Percentiles rank a stretch among this genome's conserved stretches.
Evolutionary conservation across 1,140 invertebrate genomes (phyloP).

Genomic region (Drosophila burlai): DNA sequence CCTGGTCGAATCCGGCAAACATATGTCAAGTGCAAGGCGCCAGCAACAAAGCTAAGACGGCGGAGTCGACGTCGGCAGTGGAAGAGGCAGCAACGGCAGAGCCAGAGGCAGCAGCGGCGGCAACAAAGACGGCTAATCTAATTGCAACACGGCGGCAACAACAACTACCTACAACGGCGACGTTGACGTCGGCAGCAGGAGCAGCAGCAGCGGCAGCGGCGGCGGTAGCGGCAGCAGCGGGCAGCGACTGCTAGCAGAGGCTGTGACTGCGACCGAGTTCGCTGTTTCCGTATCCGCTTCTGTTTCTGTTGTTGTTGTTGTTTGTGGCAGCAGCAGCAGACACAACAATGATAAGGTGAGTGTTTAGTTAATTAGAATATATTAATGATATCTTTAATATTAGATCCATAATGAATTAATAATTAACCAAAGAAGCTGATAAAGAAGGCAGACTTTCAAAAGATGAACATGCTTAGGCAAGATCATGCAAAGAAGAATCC

Average conservation of each 20-base stretch:
- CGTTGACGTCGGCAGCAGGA: constrained; percentile 15
- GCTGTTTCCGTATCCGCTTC: constrained; percentile 29
- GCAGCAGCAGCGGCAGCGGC: constrained; percentile 22
- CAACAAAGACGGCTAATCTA: constrained; percentile 37
- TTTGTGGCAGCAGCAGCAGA: constrained; percentile 52
- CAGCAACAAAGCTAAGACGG: constrained; percentile 40
- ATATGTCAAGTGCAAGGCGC: constrained; percentile 52
- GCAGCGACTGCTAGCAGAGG: constrained; percentile 40
- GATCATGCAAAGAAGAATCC: neutral
- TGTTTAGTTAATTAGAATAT: neutral
- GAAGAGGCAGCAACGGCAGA: constrained; percentile 7
- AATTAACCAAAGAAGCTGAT: neutral
- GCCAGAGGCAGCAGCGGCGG: constrained; percentile 7
- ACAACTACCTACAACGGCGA: constrained; percentile 24
- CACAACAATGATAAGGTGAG: constrained; percentile 77
- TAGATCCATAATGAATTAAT: neutral
- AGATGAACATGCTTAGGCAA: neutral
- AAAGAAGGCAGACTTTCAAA: neutral
- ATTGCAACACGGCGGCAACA: constrained; percentile 34
- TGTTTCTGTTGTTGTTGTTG: constrained; percentile 58
- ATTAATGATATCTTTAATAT: too few species aligned
- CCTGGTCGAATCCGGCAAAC: constrained; percentile 36
- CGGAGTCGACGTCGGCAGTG: constrained; percentile 20
- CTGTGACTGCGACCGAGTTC: constrained; percentile 27
- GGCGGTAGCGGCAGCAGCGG: constrained; percentile 21